These are phyloP conservation scores for Myiothlypis chrysogaster DNA, from an alignment of 2,797 vertebrate genomes.

Conservation along the genomic window DNA sequence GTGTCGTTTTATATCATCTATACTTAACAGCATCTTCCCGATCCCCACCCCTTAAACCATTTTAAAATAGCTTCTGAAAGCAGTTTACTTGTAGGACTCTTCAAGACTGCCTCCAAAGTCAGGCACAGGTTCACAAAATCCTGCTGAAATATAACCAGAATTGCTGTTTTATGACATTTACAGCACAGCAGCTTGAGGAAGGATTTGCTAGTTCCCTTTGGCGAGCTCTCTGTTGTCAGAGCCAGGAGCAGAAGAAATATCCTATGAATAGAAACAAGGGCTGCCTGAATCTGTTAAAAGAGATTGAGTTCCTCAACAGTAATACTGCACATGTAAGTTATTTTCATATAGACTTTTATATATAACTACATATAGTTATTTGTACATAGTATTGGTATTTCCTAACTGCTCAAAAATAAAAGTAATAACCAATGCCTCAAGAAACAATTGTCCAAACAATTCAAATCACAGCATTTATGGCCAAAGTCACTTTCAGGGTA, in stretches of 20 bases:
- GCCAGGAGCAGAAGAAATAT: slow-evolving; percentile 22
- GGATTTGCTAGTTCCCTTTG: slow-evolving; percentile 21
- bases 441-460: neutral
- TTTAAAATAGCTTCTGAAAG: neutral
- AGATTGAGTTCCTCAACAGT: neutral
- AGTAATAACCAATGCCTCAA: neutral
- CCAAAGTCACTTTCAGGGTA: neutral
- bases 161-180: slow-evolving; percentile 54
- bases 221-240: slow-evolving; percentile 26
- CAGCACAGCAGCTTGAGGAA: slow-evolving; percentile 27
- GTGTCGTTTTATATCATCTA: neutral
- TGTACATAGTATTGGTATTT: neutral
- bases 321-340: neutral
- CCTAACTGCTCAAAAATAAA: neutral
- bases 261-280: neutral
- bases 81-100: neutral
- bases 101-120: neutral
- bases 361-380: neutral
- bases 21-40: neutral
- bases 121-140: slow-evolving; percentile 24
- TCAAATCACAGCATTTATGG: neutral
- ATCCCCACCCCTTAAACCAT: neutral
- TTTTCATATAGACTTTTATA: neutral
- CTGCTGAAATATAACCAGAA: slow-evolving; percentile 33
- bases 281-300: neutral